Evolutionary conservation across 2,113 vertebrate genomes (phyloP), one percentile per base, ranked within the genome.

Genomic region (Lepus timidus): DNA sequence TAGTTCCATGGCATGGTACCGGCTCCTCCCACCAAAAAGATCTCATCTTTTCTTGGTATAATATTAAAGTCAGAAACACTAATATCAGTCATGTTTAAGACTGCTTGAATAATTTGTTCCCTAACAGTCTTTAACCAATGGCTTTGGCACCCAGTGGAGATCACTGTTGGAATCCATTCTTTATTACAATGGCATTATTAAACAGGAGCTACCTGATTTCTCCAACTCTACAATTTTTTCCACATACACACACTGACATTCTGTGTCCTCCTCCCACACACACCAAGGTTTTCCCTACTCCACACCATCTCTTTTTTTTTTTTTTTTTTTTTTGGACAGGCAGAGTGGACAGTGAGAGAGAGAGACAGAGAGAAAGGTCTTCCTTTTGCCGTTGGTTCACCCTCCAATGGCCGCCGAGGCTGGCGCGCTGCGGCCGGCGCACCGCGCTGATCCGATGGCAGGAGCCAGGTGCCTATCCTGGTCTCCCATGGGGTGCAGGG

Each of bases 11-110:
- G 51, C 61, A 94, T 84, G 95, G 44, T 87, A 71, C 61, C 73
- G 93, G 44, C 71, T 85, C n/a, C 44, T 90, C 44, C 31, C 27
- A 94, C 14, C 67, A 27, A 31, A 96, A 94, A 90, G 36, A 87
- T 39, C 44, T 44, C 71, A 44, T 33, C 83, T 92, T 88, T 88
- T 39, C 61, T 89, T 88, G 58, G 17, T 27, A 44, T 64, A 74
- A 73, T 73, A 70, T 70, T 67, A 90, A 86, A 67, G 29, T 31
- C 91, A 70, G 22, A 33, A 36, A 83, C 44, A 75, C n/a, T 70
- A 81, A 83, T 78, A 61, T 16, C 89, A 62, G 65, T 62, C 71
- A 62, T 64, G 52, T 67, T 79, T 90, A 31, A 87, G 71, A 58
- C 14, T 80, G 9, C 70, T 5, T 49, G 65, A 75, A 22, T 92